phyloP scores from a whole-genome alignment of 2,888 invertebrate species.

The Glyphotaelius pellucidus region DNA sequence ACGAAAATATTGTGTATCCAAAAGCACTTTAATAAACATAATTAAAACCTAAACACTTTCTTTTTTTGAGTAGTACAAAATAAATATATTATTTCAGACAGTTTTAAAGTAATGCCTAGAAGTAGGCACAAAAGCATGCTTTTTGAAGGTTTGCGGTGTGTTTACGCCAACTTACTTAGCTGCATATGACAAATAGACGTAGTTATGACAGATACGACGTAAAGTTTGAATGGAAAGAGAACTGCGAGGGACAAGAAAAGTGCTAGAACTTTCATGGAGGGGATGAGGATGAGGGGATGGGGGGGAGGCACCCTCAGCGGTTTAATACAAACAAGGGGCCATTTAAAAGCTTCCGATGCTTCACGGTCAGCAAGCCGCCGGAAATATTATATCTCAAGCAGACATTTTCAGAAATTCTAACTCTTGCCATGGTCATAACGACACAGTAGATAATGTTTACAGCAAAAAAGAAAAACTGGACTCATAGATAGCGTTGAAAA shows the following conservation, averaged over 20 bases:
- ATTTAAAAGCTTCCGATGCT: slow-evolving; percentile 59
- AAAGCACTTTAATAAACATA: too few relatives aligned
- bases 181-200: neutral
- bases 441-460: neutral
- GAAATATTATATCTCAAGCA: slow-evolving; percentile 25
- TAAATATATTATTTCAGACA: neutral
- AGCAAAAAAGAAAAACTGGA: neutral
- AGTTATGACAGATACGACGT: slow-evolving; percentile 25
- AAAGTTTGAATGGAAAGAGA: slow-evolving; percentile 32
- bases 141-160: neutral
- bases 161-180: neutral
- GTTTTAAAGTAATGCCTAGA: neutral
- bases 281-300: neutral
- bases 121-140: neutral
- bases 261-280: neutral
- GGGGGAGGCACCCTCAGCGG: slow-evolving; percentile 25
- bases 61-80: too few relatives aligned
- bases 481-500: neutral
- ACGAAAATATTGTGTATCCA: too few relatives aligned
- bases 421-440: neutral
- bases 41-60: too few relatives aligned
- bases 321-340: slow-evolving; percentile 52
- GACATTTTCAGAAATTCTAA: slow-evolving; percentile 8
- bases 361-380: slow-evolving; percentile 50
- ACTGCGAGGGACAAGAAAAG: slow-evolving; percentile 8